Evolutionary conservation across 2,888 invertebrate species (phyloP), one percentile per base, ranked within the genome.

Genomic region (Terebella lapidaria): DNA sequence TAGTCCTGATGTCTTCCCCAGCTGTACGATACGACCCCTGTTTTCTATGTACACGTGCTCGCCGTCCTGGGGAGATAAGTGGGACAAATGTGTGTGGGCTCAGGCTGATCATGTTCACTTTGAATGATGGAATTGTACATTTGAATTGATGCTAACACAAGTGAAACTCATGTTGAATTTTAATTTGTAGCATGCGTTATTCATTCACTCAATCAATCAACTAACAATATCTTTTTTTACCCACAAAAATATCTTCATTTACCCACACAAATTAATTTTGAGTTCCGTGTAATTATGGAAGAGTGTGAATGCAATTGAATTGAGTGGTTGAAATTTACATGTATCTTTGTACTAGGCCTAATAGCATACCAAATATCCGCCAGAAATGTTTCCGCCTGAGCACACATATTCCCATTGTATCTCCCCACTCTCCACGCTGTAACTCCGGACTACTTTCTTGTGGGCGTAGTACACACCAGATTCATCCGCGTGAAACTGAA

Each of bases 391-490:
- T n/a, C 49, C 49, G 5, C 49, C 49, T 15, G 18, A 5, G 24
- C 10, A 22, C n/a, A 22, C 5, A 46, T 58, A 52, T 10, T 52
- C 56, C 63, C 63, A 63, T 46, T 55, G 5, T 29, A 56, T 49
- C 4, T 53, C 58, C 18, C 63, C 63, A 24, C 27, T 45, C 22
- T 51, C 47, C 24, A 60, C 47, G 28, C 18, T 24, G 29, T 63
- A 63, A n/a, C 56, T 51, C 2, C 35, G 28, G 5, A 63, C 54
- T 22, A 57, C 56, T 46, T 55, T 63, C 52, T 61, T 45, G 58
- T 63, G 63, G 2, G 57, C 63, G 25, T 57, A 45, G 52, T 63
- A 63, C 22, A 63, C 58, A 20, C 60, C 63, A n/a, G 53, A 42
- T 4, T 55, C 45, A 42, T 63, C 63, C 10, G 58, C 59, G 47